These are phyloP conservation scores for Zaprionus lineosus DNA, from an alignment of 2,888 invertebrate genomes.

Conservation along the genomic window DNA sequence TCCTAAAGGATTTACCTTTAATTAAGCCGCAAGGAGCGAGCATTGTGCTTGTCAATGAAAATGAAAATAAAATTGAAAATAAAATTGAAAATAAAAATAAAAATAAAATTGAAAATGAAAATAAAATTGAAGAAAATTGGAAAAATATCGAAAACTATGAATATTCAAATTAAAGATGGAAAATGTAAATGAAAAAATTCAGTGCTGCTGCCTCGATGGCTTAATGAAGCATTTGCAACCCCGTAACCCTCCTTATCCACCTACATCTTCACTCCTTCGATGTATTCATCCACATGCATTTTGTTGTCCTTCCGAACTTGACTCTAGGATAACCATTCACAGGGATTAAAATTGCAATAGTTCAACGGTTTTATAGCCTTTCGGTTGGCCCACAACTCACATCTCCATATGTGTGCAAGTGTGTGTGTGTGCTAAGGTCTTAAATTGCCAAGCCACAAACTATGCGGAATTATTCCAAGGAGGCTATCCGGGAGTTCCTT, in stretches of 20 bases:
- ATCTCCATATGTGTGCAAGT: not conserved
- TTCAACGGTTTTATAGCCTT: conserved; percentile 45
- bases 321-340: conserved; percentile 8
- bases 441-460: conserved; percentile 43
- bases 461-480: conserved; percentile 38
- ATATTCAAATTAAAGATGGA: not conserved
- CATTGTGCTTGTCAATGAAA: no score
- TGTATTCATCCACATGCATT: no score
- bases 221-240: not conserved
- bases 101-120: not conserved
- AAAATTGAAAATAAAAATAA: no score
- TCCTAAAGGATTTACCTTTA: no score
- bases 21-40: no score
- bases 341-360: conserved; percentile 37
- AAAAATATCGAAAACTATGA: not conserved
- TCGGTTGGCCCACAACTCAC: conserved; percentile 22
- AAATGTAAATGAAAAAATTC: not conserved
- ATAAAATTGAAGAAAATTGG: not conserved
- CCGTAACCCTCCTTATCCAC: no score
- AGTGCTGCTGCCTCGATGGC: not conserved
- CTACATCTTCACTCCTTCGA: no score
- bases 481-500: not conserved
- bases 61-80: no score
- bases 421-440: conserved; percentile 21
- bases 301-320: not conserved